These are phyloP conservation scores for Parazoanthus darwini DNA, from an alignment of 92 coral and sea anemone species.

Conservation along the genomic window DNA sequence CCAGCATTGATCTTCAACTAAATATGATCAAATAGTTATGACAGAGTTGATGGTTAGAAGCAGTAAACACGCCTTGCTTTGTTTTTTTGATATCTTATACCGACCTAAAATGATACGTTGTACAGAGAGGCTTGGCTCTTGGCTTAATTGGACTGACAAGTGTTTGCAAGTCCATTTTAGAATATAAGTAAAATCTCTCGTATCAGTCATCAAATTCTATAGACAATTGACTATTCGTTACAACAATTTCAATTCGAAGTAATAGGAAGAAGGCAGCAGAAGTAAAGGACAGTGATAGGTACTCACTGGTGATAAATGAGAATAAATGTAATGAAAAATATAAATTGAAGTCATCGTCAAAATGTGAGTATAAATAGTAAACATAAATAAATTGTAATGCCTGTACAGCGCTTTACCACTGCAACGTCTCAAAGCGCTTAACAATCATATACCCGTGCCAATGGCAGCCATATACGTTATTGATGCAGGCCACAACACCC, in stretches of 20 bases:
- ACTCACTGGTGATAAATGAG: no score
- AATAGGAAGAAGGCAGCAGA: neutral
- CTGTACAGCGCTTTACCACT: no score
- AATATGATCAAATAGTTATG: neutral
- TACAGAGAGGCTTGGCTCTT: neutral
- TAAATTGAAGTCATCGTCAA: no score
- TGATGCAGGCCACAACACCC: no score
- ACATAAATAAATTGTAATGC: no score
- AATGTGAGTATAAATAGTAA: no score
- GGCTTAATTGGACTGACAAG: neutral
- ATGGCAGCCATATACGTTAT: no score
- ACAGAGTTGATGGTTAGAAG: neutral
- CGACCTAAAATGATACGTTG: neutral
- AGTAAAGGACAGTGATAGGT: neutral
- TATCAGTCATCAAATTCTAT: neutral
- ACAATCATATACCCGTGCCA: no score
- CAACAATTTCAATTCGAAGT: neutral
- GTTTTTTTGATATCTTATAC: neutral
- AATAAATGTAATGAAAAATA: no score
- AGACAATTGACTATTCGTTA: neutral
- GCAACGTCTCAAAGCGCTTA: no score
- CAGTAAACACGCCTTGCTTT: neutral
- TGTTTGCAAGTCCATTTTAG: neutral
- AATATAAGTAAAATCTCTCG: neutral
- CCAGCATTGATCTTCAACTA: conserved; percentile 1